Base-by-base conservation (phyloP, 1,140 invertebrate genomes). In the Lethrus apterus region DNA sequence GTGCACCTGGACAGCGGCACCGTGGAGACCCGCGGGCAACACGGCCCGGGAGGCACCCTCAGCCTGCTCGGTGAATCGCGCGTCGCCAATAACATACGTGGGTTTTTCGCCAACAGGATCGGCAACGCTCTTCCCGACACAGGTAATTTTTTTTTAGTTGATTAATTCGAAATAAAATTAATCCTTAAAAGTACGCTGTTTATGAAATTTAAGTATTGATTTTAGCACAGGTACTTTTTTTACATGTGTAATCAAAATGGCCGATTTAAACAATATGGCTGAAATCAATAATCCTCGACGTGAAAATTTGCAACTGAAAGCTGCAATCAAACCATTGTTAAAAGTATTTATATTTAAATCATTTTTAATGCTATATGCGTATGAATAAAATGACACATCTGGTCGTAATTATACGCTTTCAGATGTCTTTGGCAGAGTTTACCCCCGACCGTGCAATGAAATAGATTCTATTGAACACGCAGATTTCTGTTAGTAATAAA, bases 41-140 rank as follows among this genome's bases (percentile, higher is more conserved):
- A 54, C 50, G 56, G 50, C 54, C 55, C 60, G 67, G 68, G 58
- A 68, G 69, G 67, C 71, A 60, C 69, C 66, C 36, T 66, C 65
- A 57, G 69, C 70, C 60, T 75, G 66, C 60, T 74, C 73, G 61
- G 61, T 48, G 58, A 60, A 33, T 70, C 70, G 62, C 69, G 65
- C 30, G 72, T 75, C 50, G 74, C 75, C 53, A 70, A 66, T 56
- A 76, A 75, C 58, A 69, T 77, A 58, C 71, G 74, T 55, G 74
- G 74, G 51, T 75, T 73, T 57, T 67, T 76, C 55, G 66, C 71
- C 48, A 71, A 66, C 60, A 66, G 72, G 48, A 71, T 74, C 50
- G 72, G 70, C 50, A 67, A 67, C 51, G 69, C 73, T 50, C 67
- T 75, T 47, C 69, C 71, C 44, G 73, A 76, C 59, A 75, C 74